A percentile compares a stretch with the other conserved stretches of the same genome.
Conservation (phyloP, 2,113 vertebrate genomes). For the Ciconia maguari region DNA sequence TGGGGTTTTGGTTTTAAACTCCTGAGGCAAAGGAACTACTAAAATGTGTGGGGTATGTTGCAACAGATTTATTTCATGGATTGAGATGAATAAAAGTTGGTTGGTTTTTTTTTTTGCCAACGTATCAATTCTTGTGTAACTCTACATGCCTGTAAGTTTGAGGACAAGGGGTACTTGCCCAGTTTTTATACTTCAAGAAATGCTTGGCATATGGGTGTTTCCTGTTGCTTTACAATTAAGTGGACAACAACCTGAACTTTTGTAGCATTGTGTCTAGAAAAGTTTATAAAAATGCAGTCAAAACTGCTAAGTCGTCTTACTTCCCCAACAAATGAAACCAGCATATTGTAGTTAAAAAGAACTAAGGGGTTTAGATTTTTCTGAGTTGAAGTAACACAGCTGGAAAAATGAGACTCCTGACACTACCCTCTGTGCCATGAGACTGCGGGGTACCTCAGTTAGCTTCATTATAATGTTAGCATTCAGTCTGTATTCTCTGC, state of each 20-base stretch:
- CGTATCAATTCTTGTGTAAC: background rate
- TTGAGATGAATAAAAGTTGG: background rate
- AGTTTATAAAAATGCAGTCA: background rate
- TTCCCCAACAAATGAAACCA: background rate
- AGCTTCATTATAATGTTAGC: background rate
- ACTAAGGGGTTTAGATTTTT: background rate
- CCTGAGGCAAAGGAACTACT: background rate
- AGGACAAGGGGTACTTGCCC: background rate
- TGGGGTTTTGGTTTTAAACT: background rate
- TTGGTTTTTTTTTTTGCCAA: background rate
- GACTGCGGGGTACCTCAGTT: background rate
- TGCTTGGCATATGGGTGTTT: background rate
- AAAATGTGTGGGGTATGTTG: background rate
- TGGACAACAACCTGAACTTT: background rate
- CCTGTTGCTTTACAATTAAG: background rate
- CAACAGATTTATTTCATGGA: background rate
- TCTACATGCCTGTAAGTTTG: background rate
- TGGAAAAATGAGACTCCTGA: background rate
- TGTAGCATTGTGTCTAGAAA: background rate
- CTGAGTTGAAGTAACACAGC: background rate
- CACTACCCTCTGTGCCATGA: background rate
- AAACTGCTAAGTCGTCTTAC: background rate
- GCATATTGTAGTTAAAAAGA: background rate
- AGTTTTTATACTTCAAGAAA: background rate
- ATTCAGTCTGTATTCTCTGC: background rate